phyloP scores from a whole-genome alignment of 2,888 invertebrate genomes.

The Caenorhabditis imperialis region DNA sequence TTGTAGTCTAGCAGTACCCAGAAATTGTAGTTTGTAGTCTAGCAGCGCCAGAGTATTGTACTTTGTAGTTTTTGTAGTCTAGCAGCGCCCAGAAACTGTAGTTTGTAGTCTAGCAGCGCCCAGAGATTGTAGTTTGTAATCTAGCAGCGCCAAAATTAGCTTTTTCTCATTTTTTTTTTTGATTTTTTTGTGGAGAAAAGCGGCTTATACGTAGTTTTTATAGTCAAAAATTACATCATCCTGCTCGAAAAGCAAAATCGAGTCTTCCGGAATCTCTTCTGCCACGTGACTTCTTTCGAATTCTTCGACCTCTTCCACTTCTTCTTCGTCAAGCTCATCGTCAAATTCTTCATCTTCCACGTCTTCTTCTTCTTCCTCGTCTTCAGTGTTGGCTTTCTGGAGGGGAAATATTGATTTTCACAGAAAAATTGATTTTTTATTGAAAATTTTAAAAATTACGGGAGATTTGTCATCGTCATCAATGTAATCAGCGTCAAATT shows the following conservation, averaged over 20 bases:
- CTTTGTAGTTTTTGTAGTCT: no score
- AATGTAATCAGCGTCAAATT: slow-evolving; percentile 45
- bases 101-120: no score
- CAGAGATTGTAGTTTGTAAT: no score
- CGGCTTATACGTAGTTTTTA: background rate
- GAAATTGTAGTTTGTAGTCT: no score
- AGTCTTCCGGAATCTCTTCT: background rate
- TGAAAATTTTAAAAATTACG: background rate
- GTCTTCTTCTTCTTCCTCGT: slow-evolving; percentile 16
- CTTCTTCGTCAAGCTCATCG: slow-evolving; percentile 10
- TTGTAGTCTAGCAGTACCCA: no score
- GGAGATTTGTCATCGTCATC: slow-evolving; percentile 2
- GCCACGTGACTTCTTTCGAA: slow-evolving; percentile 5
- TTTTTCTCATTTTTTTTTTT: no score
- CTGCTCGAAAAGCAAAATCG: background rate
- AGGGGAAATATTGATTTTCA: background rate
- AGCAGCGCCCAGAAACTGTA: no score
- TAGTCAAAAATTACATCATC: background rate
- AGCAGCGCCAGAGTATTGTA: no score
- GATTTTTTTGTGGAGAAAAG: no score
- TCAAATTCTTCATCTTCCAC: slow-evolving; percentile 19
- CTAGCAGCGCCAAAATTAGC: no score
- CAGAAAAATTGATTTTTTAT: background rate
- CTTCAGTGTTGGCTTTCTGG: slow-evolving; percentile 6
- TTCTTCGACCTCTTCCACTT: slow-evolving; percentile 12